phyloP scores from a whole-genome alignment of 2,113 vertebrate species.

The Planiliza haematocheilus region DNA sequence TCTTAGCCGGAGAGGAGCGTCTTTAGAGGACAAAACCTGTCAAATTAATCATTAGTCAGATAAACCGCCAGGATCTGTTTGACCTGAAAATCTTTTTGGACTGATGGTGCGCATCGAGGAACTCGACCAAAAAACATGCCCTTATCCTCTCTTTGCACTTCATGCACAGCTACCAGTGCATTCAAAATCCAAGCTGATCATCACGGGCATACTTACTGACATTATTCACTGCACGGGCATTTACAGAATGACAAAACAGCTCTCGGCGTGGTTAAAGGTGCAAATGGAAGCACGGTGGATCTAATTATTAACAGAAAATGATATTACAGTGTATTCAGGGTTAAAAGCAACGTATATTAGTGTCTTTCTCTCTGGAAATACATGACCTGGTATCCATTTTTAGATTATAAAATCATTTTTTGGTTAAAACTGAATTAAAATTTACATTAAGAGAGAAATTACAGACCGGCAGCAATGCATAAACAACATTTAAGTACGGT shows the following conservation, averaged over 20 bases:
- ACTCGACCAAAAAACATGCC: slow-evolving; percentile 72
- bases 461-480: too few relatives aligned
- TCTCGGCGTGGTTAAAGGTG: slow-evolving; percentile 8
- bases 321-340: not conserved
- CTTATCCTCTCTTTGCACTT: slow-evolving; percentile 77
- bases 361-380: too few relatives aligned
- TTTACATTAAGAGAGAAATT: too few relatives aligned
- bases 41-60: slow-evolving; percentile 74
- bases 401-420: too few relatives aligned
- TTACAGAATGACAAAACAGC: slow-evolving; percentile 42
- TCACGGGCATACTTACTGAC: slow-evolving; percentile 40
- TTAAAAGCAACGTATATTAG: not conserved
- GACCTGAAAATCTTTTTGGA: slow-evolving; percentile 76
- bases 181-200: slow-evolving; percentile 75
- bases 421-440: too few relatives aligned
- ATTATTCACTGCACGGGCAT: slow-evolving; percentile 38
- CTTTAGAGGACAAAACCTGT: slow-evolving; percentile 67
- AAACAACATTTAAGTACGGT: too few relatives aligned
- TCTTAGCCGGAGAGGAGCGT: slow-evolving; percentile 33
- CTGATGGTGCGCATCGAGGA: slow-evolving; percentile 77
- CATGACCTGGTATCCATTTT: too few relatives aligned
- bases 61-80: slow-evolving; percentile 54
- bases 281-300: not conserved
- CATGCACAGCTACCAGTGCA: slow-evolving; percentile 79
- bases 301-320: not conserved